phyloP scores from a whole-genome alignment of 2,888 invertebrate genomes.

The Adelphocoris suturalis region DNA sequence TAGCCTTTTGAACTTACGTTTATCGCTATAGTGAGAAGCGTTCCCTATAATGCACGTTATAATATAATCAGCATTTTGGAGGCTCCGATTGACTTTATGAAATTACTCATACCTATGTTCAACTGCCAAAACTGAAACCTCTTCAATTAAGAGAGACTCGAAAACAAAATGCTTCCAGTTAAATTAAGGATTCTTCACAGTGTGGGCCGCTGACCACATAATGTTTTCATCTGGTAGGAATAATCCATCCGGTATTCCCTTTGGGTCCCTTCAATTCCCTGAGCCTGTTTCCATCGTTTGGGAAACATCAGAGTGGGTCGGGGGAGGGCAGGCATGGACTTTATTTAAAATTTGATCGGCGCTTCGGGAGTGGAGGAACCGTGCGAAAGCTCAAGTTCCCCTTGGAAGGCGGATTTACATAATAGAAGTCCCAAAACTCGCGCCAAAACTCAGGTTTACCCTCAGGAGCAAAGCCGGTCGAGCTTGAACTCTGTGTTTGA shows the following conservation, averaged over 20 bases:
- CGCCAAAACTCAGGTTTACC: not conserved
- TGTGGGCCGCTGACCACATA: too few relatives aligned
- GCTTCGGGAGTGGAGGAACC: slow-evolving; percentile 1
- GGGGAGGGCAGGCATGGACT: not conserved
- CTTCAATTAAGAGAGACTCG: too few relatives aligned
- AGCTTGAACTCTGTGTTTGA: not conserved
- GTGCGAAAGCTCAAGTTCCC: not conserved
- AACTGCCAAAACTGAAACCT: too few relatives aligned
- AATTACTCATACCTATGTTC: too few relatives aligned
- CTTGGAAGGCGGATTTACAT: slow-evolving; percentile 6
- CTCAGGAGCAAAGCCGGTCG: not conserved
- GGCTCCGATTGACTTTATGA: too few relatives aligned
- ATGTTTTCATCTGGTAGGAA: not conserved
- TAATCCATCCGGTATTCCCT: not conserved
- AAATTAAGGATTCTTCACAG: too few relatives aligned
- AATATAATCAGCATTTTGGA: too few relatives aligned
- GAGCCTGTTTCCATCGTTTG: slow-evolving; percentile 1
- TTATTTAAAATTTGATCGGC: slow-evolving; percentile 11
- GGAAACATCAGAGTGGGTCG: not conserved
- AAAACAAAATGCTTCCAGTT: too few relatives aligned
- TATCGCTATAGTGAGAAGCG: too few relatives aligned
- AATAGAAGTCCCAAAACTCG: slow-evolving; percentile 35
- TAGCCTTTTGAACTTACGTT: too few relatives aligned
- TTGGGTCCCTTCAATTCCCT: not conserved
- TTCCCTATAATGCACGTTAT: too few relatives aligned